These are phyloP conservation scores for Leuciscus idus DNA, from an alignment of 2,113 vertebrate species.

Conservation along the genomic window DNA sequence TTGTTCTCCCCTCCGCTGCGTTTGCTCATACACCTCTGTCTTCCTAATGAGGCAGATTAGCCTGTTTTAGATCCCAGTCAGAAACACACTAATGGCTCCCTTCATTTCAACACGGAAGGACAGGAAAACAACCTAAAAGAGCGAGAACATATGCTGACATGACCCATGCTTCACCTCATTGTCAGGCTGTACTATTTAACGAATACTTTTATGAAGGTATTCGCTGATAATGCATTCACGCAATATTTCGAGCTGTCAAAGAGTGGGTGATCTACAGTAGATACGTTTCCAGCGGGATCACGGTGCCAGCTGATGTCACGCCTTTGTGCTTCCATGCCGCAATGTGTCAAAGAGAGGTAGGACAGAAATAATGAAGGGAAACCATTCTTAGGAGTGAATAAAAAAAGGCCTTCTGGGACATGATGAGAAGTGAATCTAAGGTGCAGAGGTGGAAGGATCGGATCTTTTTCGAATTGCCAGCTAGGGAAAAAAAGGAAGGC, in stretches of 20 bases:
- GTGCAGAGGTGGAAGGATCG: conserved; percentile 13
- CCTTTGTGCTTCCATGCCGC: neutral
- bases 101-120: conserved; percentile 21
- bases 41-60: conserved; percentile 45
- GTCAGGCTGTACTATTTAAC: conserved; percentile 23
- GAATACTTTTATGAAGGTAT: conserved; percentile 17
- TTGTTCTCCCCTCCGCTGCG: conserved; percentile 32
- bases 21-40: conserved; percentile 35
- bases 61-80: conserved; percentile 31
- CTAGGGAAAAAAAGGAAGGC: conserved; percentile 66
- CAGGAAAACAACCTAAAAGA: conserved; percentile 7
- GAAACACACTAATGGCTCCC: conserved; percentile 14
- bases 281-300: conserved; percentile 21
- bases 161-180: conserved; percentile 31
- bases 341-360: conserved; percentile 6
- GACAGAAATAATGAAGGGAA: conserved; percentile 34
- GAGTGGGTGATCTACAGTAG: neutral
- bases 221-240: conserved; percentile 31
- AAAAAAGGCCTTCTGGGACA: conserved; percentile 22
- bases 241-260: conserved; percentile 36
- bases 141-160: neutral
- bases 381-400: conserved; percentile 21
- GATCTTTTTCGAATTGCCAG: conserved; percentile 59
- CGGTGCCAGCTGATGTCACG: conserved; percentile 26
- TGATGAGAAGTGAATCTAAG: conserved; percentile 6